Percentiles rank a stretch among this genome's conserved stretches.
Conservation (phyloP, 2,113 vertebrate genomes). For the Sakesphorus luctuosus region DNA sequence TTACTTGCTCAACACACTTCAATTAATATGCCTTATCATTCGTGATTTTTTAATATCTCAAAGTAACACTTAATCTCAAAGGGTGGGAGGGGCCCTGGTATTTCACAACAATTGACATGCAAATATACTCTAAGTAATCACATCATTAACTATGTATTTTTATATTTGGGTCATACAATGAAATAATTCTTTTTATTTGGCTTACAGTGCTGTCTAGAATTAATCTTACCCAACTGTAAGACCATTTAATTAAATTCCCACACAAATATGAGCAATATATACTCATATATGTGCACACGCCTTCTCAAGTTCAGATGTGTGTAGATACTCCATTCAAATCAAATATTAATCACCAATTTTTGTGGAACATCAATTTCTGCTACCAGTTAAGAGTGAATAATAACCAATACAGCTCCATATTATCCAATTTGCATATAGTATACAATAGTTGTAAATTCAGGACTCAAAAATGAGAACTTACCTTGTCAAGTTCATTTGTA, state of each 20-base stretch:
- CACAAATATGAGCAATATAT: neutral
- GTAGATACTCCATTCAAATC: neutral
- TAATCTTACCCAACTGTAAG: neutral
- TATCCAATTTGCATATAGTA: neutral
- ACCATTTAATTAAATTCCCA: neutral
- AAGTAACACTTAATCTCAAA: conserved; percentile 14
- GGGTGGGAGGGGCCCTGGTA: neutral
- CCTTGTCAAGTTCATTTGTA: conserved; percentile 89
- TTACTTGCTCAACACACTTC: neutral
- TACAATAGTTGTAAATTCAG: neutral
- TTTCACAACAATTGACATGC: neutral
- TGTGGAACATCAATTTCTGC: neutral
- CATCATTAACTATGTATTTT: neutral
- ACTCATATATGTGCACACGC: neutral
- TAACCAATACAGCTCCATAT: neutral
- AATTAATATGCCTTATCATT: neutral
- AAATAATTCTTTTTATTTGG: neutral
- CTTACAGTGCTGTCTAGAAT: neutral
- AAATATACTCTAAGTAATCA: neutral
- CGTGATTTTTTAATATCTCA: neutral
- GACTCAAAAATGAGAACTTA: conserved; percentile 42
- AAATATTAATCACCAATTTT: neutral
- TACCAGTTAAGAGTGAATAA: neutral
- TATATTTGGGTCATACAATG: neutral
- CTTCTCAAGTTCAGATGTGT: neutral